Evolutionary conservation across 2,113 vertebrate genomes (phyloP).

Genomic region (Phalacrocorax pelagicus): DNA sequence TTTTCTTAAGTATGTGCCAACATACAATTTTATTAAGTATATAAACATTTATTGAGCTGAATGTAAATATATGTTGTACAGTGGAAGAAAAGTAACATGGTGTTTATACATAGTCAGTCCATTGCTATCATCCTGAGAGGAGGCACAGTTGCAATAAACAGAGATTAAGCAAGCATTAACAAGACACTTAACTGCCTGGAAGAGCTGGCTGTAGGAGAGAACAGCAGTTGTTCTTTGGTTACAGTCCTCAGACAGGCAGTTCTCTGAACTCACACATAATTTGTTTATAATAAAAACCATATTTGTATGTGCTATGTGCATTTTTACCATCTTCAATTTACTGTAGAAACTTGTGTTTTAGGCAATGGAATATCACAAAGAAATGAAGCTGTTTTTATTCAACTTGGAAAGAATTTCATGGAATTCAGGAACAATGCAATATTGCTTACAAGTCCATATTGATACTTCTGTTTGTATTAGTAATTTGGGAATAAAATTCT

Average conservation of each 20-base stretch:
- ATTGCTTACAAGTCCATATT: neutral
- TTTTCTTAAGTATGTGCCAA: neutral
- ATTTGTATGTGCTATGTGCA: neutral
- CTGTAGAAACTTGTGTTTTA: neutral
- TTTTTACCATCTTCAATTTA: neutral
- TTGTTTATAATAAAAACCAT: neutral
- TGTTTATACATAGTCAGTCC: neutral
- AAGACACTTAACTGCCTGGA: neutral
- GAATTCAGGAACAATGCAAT: neutral
- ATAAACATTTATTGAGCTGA: neutral
- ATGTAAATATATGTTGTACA: neutral
- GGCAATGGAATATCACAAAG: neutral
- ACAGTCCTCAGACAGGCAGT: neutral
- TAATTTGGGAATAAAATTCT: neutral
- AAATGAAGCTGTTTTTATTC: neutral
- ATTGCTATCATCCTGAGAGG: neutral
- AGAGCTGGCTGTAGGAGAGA: neutral
- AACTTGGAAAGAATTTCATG: neutral
- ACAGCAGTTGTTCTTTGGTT: neutral
- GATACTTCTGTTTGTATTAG: neutral
- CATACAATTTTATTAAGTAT: neutral
- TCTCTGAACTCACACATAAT: neutral
- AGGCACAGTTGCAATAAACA: neutral
- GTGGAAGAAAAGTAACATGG: neutral
- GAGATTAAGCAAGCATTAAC: neutral